phyloP scores from a whole-genome alignment of 2,888 invertebrate genomes.

The Eueremaeus valkanovi region DNA sequence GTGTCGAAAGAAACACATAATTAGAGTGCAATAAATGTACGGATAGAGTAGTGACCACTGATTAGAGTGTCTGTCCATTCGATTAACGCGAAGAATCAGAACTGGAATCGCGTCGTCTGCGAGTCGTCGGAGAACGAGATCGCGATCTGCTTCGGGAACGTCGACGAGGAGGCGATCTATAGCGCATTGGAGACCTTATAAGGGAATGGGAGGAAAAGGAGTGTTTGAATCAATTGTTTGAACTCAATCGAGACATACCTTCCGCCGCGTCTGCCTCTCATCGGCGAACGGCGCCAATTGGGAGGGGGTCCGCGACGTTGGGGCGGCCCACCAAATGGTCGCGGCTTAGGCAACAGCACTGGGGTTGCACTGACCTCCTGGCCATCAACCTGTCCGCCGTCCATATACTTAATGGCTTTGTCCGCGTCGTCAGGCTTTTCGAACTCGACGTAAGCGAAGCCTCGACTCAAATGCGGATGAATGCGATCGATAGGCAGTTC shows the following conservation, averaged over 20 bases:
- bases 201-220: background rate
- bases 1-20: background rate
- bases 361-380: constrained; percentile 93
- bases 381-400: constrained; percentile 95
- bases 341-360: constrained; percentile 63
- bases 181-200: constrained; percentile 31
- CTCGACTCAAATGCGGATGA: constrained; percentile 82
- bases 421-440: constrained; percentile 90
- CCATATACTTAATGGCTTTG: constrained; percentile 99
- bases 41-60: background rate
- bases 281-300: constrained; percentile 21
- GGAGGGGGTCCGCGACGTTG: constrained; percentile 43
- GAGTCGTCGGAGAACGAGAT: constrained; percentile 34
- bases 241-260: background rate
- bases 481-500: constrained; percentile 84
- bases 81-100: constrained; percentile 27
- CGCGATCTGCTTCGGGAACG: constrained; percentile 35
- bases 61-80: background rate
- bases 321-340: constrained; percentile 41
- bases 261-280: constrained; percentile 36
- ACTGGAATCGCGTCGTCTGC: constrained; percentile 23
- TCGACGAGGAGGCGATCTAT: constrained; percentile 38
- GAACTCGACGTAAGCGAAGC: constrained; percentile 94
- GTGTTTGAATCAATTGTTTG: background rate
- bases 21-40: background rate